These are phyloP conservation scores for Zapornia atra DNA, from an alignment of 2,113 vertebrate species.

Conservation along the genomic window DNA sequence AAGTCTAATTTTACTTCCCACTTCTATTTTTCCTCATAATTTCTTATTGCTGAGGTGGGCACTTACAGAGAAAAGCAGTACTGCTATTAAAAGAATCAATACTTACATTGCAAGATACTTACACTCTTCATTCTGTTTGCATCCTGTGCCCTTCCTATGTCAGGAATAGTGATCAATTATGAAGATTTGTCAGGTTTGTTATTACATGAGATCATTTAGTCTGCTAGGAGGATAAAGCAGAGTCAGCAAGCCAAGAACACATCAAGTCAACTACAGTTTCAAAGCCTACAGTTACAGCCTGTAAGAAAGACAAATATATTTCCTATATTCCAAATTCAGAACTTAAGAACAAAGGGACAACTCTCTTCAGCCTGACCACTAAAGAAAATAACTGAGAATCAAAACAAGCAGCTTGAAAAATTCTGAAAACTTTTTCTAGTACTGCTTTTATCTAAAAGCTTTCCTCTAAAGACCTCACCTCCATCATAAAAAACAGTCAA, in stretches of 20 bases:
- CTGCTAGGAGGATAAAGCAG: conserved; percentile 45
- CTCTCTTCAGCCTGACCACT: background rate
- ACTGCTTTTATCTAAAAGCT: background rate
- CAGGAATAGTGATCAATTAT: conserved; percentile 42
- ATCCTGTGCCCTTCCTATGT: conserved; percentile 43
- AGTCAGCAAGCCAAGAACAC: conserved; percentile 44
- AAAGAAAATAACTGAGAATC: background rate
- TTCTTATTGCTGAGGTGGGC: conserved; percentile 53
- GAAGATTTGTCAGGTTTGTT: conserved; percentile 50
- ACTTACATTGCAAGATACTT: conserved; percentile 15
- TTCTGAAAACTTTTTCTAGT: background rate
- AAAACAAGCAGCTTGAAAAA: background rate
- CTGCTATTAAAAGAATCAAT: conserved; percentile 53
- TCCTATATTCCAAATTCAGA: background rate
- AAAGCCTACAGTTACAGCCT: background rate
- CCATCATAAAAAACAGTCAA: background rate
- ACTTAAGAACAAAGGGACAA: background rate
- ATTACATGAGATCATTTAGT: conserved; percentile 47
- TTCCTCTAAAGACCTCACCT: background rate
- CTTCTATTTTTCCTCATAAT: conserved; percentile 5
- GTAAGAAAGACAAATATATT: background rate
- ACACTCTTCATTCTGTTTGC: conserved; percentile 8
- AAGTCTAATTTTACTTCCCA: conserved; percentile 26
- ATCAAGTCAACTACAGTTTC: background rate
- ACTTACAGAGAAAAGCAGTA: conserved; percentile 18